Conservation (phyloP, 1,140 invertebrate genomes). For the Nixonia krombeini region DNA sequence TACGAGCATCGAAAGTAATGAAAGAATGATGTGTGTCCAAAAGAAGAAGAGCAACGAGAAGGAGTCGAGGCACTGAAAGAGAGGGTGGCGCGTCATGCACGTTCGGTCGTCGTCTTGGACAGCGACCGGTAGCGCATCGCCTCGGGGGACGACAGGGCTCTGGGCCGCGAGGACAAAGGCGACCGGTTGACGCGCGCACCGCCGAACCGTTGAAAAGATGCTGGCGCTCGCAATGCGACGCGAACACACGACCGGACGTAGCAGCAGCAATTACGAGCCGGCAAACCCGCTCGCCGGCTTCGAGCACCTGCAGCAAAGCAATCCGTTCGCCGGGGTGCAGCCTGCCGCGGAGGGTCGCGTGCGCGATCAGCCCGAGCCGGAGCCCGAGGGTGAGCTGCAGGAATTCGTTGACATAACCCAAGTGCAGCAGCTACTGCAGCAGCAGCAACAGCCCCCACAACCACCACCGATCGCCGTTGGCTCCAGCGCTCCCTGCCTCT, state of each 20-base stretch:
- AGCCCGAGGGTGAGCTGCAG: constrained; percentile 62
- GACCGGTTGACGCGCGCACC: constrained; percentile 27
- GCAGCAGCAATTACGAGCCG: constrained; percentile 63
- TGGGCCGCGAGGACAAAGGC: constrained; percentile 18
- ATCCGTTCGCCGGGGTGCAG: constrained; percentile 55
- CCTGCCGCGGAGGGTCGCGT: constrained; percentile 45
- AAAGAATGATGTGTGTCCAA: too few relatives aligned
- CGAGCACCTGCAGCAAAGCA: constrained; percentile 63
- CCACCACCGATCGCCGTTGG: constrained; percentile 38
- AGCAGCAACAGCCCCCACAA: constrained; percentile 62
- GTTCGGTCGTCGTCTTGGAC: constrained; percentile 34
- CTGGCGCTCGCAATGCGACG: constrained; percentile 70
- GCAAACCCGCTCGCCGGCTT: constrained; percentile 63
- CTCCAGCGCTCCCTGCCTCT: constrained; percentile 54
- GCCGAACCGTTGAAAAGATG: constrained; percentile 64
- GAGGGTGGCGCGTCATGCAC: constrained; percentile 57
- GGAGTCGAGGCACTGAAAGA: too few relatives aligned
- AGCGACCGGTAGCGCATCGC: constrained; percentile 18
- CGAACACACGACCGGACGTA: constrained; percentile 68
- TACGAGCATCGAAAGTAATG: too few relatives aligned
- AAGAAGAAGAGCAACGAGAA: too few relatives aligned
- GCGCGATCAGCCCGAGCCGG: constrained; percentile 51
- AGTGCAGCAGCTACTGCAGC: constrained; percentile 64
- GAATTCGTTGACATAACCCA: constrained; percentile 68
- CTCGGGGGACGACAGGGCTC: constrained; percentile 4